Conservation (phyloP, 2,797 vertebrate species). For the Aulostomus chinensis region DNA sequence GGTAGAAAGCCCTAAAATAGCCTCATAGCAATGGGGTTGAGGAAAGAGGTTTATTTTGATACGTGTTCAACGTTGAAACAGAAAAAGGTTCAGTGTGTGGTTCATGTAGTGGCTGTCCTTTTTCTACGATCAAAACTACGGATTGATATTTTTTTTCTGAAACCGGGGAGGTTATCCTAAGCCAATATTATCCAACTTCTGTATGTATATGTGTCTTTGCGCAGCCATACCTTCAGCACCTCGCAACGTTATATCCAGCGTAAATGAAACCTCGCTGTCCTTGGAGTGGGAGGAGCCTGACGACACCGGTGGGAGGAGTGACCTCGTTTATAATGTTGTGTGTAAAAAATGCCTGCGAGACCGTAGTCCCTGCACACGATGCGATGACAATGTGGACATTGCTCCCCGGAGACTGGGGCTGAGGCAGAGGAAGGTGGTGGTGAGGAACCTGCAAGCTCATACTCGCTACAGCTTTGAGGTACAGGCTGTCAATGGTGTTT, state of each 20-base stretch:
- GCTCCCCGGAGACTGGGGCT: conserved; percentile 94
- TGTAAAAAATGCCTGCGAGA: conserved; percentile 94
- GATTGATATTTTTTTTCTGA: too few species aligned
- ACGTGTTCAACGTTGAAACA: too few species aligned
- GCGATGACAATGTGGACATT: conserved; percentile 96
- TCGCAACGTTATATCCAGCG: conserved; percentile 93
- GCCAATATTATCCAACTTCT: too few species aligned
- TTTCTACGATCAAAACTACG: too few species aligned
- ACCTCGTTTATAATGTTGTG: conserved; percentile 95
- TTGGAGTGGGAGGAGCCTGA: conserved; percentile 95
- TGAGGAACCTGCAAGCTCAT: conserved; percentile 96
- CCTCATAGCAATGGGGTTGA: too few species aligned
- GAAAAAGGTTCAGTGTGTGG: too few species aligned
- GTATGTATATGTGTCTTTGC: conserved; percentile 17
- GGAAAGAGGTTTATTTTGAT: too few species aligned
- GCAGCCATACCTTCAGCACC: conserved; percentile 91
- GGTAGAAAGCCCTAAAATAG: too few species aligned
- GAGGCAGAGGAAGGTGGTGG: conserved; percentile 87
- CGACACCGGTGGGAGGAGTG: conserved; percentile 88
- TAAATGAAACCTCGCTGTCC: conserved; percentile 95
- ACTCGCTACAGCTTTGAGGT: conserved; percentile 98
- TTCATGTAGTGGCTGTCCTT: too few species aligned
- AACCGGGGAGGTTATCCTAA: too few species aligned
- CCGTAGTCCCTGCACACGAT: conserved; percentile 87
- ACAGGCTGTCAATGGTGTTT: conserved; percentile 96